These are phyloP conservation scores for Equus przewalskii DNA, from an alignment of 2,113 vertebrate species.

Conservation along the genomic window DNA sequence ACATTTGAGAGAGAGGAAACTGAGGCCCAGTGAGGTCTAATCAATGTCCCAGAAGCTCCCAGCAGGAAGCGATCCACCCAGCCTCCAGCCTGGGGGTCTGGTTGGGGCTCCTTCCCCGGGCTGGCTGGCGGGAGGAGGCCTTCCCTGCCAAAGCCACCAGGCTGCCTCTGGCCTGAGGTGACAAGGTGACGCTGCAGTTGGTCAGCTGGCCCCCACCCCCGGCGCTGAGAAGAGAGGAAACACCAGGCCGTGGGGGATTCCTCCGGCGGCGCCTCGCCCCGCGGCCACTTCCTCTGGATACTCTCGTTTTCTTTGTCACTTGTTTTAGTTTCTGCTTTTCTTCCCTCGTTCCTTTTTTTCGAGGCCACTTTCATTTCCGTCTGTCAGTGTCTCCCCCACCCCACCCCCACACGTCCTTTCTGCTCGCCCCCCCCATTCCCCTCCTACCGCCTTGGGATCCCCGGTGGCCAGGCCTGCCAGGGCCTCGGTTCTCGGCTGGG, in stretches of 20 bases:
- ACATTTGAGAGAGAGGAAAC: not conserved
- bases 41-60: not conserved
- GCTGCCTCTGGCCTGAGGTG: not conserved
- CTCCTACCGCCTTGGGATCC: not conserved
- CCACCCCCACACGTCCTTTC: not conserved
- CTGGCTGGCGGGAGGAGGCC: not conserved
- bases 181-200: not conserved
- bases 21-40: not conserved
- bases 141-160: not conserved
- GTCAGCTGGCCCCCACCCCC: not conserved
- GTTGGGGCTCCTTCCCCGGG: not conserved
- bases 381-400: slow-evolving; percentile 40
- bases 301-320: slow-evolving; percentile 82
- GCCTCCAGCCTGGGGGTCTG: not conserved
- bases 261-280: slow-evolving; percentile 44
- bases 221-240: slow-evolving; percentile 76
- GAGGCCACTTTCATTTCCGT: slow-evolving; percentile 80
- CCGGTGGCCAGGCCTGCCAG: not conserved
- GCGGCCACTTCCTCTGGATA: slow-evolving; percentile 75
- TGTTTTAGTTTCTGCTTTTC: slow-evolving; percentile 84
- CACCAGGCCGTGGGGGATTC: slow-evolving; percentile 78
- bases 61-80: not conserved
- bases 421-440: not conserved
- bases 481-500: not conserved
- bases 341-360: slow-evolving; percentile 80